Conservation (phyloP, 2,797 vertebrate genomes). For the Megalops cyprinoides region DNA sequence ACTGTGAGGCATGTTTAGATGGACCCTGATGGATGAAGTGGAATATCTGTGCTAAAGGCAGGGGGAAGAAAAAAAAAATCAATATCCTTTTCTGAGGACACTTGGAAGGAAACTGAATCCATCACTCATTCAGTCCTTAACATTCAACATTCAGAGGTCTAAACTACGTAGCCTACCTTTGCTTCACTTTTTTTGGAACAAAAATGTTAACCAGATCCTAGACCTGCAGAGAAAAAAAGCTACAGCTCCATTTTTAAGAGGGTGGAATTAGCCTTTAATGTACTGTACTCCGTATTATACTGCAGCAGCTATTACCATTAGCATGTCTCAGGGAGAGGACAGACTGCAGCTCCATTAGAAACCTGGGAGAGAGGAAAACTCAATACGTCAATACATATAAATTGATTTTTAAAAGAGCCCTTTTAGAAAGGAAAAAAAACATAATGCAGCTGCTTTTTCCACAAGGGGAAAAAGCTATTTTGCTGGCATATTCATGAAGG, state of each 20-base stretch:
- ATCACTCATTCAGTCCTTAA: constrained; percentile 39
- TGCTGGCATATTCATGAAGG: constrained; percentile 54
- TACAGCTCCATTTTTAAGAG: constrained; percentile 41
- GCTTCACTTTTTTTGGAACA: constrained; percentile 45
- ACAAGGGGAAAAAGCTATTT: constrained; percentile 28
- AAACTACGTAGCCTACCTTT: constrained; percentile 39
- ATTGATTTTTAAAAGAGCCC: constrained; percentile 49
- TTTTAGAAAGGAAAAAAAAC: constrained; percentile 37
- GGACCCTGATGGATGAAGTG: constrained; percentile 47
- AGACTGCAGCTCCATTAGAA: constrained; percentile 42
- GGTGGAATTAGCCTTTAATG: constrained; percentile 17
- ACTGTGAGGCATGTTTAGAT: constrained; percentile 28
- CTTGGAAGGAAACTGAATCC: constrained; percentile 39
- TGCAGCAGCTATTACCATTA: constrained; percentile 48
- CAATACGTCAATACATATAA: constrained; percentile 47
- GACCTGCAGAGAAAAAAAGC: constrained; percentile 36
- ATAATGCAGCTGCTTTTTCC: constrained; percentile 27
- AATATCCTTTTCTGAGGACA: constrained; percentile 47
- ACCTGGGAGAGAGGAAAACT: constrained; percentile 38
- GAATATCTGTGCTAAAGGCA: constrained; percentile 45
- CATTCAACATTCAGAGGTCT: constrained; percentile 42
- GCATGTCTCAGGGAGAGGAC: constrained; percentile 39
- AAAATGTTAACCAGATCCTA: constrained; percentile 43
- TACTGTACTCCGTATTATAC: constrained; percentile 29
- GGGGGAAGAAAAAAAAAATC: constrained; percentile 38